Base-by-base conservation (phyloP, 2,888 invertebrate genomes). In the Resseliella maxima region DNA sequence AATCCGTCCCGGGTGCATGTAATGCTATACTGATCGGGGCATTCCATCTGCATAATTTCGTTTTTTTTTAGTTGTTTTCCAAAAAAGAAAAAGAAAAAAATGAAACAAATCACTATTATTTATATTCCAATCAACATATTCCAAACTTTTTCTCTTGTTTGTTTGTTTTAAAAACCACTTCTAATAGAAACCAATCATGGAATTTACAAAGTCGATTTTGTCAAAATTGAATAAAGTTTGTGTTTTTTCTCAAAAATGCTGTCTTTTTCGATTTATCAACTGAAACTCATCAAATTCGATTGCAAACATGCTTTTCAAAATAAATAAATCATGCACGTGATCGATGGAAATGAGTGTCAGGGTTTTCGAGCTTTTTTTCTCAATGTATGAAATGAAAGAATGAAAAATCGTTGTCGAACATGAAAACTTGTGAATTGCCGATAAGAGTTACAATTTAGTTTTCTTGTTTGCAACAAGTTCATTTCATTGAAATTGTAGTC, bases 21-120 rank as follows among this genome's bases (percentile, higher is more conserved):
- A 98, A 93, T 2, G 97, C 96, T 88, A 98, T 92, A 89, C 97
- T 97, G 88, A 98, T 92, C 0, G 97, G 97, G 0, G 96, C 97
- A 90, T 94, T 94, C 97, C 97, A 98, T 89, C 95, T 93, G 87
- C 27, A 88, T 24, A 10, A 24, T 24, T 59, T 1, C 5, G 24
- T 86, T n/a, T n/a, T n/a, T n/a, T n/a, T n/a, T n/a, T n/a, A n/a
- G n/a, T n/a, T n/a, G n/a, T n/a, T n/a, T 81, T 86, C 50, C 38
- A 50, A 86, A 46, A 46, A 24, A 85, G 1, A 18, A 10, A 1
- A 50, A 86, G 24, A 83, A 83, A 38, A 83, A 38, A 81, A 81
- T 81, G 81, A 1, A 81, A 35, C 1, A 35, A 36, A 36, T 21
- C 35, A 81, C 35, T 36, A 36, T 81, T 18, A 36, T 81, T 36